Evolutionary conservation across 1,140 invertebrate species (phyloP).

Genomic region (Nephila pilipes): DNA sequence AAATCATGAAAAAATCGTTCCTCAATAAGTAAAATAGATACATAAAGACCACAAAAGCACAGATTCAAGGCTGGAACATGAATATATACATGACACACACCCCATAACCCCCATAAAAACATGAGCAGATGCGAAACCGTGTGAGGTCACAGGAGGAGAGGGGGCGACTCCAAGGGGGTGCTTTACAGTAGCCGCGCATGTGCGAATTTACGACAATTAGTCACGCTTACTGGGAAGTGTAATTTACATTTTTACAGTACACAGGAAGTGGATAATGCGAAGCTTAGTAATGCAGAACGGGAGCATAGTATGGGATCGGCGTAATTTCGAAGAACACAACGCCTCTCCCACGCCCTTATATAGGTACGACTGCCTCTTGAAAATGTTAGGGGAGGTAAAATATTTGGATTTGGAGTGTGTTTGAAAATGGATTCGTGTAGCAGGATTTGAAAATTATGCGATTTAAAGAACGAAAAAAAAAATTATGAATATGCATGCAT

Average conservation of each 20-base stretch:
- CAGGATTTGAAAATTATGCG: too few species aligned
- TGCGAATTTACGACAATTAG: slow-evolving; percentile 63
- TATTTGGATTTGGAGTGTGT: too few species aligned
- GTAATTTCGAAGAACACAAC: slow-evolving; percentile 3
- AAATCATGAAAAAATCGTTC: neutral
- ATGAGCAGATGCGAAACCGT: slow-evolving; percentile 45
- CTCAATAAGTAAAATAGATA: neutral
- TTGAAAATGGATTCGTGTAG: too few species aligned
- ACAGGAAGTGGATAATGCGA: slow-evolving; percentile 32
- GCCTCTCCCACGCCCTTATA: neutral
- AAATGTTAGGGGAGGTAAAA: too few species aligned
- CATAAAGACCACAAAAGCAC: slow-evolving; percentile 33
- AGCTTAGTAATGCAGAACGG: slow-evolving; percentile 45
- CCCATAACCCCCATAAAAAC: neutral
- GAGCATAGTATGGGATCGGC: neutral
- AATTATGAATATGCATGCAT: too few species aligned
- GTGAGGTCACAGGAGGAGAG: neutral
- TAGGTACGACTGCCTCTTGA: too few species aligned
- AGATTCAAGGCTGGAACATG: neutral
- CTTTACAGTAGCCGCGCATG: slow-evolving; percentile 35
- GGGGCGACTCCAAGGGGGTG: neutral
- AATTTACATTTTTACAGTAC: slow-evolving; percentile 27
- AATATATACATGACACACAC: neutral
- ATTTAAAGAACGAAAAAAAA: too few species aligned
- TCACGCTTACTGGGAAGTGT: slow-evolving; percentile 23